Evolutionary conservation across 2,113 vertebrate species (phyloP), one percentile per base, ranked within the genome.

Genomic region (Scomber colias): DNA sequence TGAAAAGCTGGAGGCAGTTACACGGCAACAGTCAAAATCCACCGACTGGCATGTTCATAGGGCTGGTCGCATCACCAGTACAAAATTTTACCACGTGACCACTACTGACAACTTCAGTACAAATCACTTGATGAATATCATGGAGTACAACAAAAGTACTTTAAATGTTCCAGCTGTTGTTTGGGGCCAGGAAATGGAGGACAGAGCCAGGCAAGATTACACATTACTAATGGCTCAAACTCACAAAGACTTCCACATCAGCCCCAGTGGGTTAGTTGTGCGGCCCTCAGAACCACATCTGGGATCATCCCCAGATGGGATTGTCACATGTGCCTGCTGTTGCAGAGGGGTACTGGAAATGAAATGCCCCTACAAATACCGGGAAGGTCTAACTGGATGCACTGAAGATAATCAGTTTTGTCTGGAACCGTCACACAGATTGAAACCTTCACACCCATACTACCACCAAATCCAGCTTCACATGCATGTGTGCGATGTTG

Each of bases 101-200:
- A 31, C 5, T 3, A 31, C 31, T 31, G 31, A 31, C 31, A 31
- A 66, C 27, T 59, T 50, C 40, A 67, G 63, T n/a, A 40, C 57
- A 46, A 59, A 10, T 13, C 48, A 59, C 19, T 7, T 67, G 12
- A 49, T 16, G 21, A 30, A 50, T n/a, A 67, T 59, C 57, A 67
- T 76, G 30, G 54, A 67, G 19, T n/a, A 53, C 57, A 67, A 57
- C 40, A 56, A 59, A 67, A 50, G 13, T 15, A n/a, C 57, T 21
- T 66, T 67, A 51, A 76, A 67, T 51, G 54, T 51, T 30, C 74
- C 24, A 50, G 56, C 53, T 75, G 24, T 24, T 13, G 17, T 66
- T n/a, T 75, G 35, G 35, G 35, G 35, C 8, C 5, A 35, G 8
- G 8, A 9, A 1, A 35, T 35, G 35, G 35, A 35, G 30, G 53